Evolutionary conservation across 2,113 vertebrate genomes (phyloP).

Genomic region (Petaurus breviceps): DNA sequence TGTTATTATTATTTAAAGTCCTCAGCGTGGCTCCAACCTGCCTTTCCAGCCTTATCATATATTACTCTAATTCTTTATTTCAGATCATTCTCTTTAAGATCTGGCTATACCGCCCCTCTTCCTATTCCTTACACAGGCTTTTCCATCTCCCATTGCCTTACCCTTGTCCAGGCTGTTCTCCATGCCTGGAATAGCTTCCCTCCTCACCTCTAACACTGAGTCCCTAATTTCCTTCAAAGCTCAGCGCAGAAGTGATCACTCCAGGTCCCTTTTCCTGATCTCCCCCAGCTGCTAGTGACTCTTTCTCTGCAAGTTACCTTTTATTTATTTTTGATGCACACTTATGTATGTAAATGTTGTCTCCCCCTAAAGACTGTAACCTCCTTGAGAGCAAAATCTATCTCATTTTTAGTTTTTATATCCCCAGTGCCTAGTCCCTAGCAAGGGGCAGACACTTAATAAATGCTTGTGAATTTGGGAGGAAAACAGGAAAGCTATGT

Average conservation of each 20-base stretch:
- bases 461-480: too few relatives aligned
- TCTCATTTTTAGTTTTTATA: not conserved
- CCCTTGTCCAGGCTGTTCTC: not conserved
- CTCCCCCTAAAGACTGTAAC: not conserved
- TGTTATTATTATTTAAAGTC: too few relatives aligned
- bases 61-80: too few relatives aligned
- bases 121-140: not conserved
- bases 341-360: not conserved
- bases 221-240: not conserved
- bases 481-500: too few relatives aligned
- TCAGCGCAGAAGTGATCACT: not conserved
- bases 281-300: not conserved
- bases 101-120: not conserved
- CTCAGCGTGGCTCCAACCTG: too few relatives aligned
- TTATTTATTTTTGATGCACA: not conserved
- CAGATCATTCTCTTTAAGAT: not conserved
- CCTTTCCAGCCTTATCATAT: too few relatives aligned
- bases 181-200: too few relatives aligned
- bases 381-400: not conserved
- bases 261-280: not conserved
- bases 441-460: not conserved
- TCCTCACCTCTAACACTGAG: not conserved
- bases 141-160: not conserved
- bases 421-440: not conserved
- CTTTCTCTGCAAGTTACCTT: not conserved